Evolutionary conservation across 1,140 invertebrate genomes (phyloP), one percentile per base, ranked within the genome.

Genomic region (Aricia agestis): DNA sequence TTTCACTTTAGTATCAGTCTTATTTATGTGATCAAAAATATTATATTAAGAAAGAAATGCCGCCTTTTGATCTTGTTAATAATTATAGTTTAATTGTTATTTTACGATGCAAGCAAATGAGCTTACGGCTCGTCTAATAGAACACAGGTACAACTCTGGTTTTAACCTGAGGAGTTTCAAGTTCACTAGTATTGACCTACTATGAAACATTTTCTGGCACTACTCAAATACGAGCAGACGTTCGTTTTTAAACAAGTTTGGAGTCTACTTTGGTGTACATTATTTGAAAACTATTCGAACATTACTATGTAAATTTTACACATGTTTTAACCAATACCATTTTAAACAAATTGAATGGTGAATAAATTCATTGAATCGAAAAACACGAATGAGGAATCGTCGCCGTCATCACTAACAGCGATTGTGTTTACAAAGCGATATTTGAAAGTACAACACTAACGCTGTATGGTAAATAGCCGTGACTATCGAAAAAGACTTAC

Each of bases 361-460:
- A 52, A 52, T 52, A 52, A 52, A 52, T 52, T 52, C 45, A 52
- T 52, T 11, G 45, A 52, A 52, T 52, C 45, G 45, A 52, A 52
- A 63, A 63, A 63, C 59, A 63, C 11, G 59, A 25, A 63, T 63
- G 59, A 63, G 10, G 19, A 19, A 63, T 63, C 19, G 59, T 19
- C 18, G 18, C 59, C 59, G 59, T 17, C 58, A 19, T 63, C 59
- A 25, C 59, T 0, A 63, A 63, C 59, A 63, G 31, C 59, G 59
- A 63, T 19, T 25, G 10, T 63, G 11, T 19, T 63, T 13, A 63
- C 19, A 63, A 63, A 63, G 31, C 18, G 59, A 19, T 63, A 63
- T 25, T 19, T 17, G 59, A 63, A 11, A 25, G 59, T 5, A 59
- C 58, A 5, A 18, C 10, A 25, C 59, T 63, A 52, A 52, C 9